These are phyloP conservation scores for Halesus radiatus DNA, from an alignment of 1,140 invertebrate genomes.

Conservation along the genomic window DNA sequence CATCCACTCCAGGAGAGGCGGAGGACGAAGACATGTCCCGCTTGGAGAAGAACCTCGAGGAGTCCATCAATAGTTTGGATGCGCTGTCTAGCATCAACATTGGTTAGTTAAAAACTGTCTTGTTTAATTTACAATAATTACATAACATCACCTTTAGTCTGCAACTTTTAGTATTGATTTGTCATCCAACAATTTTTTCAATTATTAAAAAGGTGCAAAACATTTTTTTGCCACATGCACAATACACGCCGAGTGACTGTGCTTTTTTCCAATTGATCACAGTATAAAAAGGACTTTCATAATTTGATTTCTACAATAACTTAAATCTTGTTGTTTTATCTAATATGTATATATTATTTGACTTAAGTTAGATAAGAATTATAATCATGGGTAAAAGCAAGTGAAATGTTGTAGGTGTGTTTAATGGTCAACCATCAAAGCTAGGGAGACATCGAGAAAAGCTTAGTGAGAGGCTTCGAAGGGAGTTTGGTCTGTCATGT, in stretches of 20 bases:
- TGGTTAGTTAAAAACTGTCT: background rate
- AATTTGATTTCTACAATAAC: background rate
- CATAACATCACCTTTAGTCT: no score
- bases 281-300: background rate
- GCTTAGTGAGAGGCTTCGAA: conserved; percentile 79
- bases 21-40: conserved; percentile 59
- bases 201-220: no score
- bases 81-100: conserved; percentile 2
- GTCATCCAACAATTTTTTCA: no score
- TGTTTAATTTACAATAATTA: no score
- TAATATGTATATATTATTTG: no score
- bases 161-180: no score
- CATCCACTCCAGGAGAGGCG: background rate
- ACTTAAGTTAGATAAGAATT: no score
- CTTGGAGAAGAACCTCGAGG: conserved; percentile 62
- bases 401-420: conserved; percentile 61
- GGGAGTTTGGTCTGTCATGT: conserved; percentile 82
- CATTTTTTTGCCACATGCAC: no score
- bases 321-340: no score
- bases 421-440: conserved; percentile 73
- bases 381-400: conserved; percentile 24
- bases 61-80: conserved; percentile 59
- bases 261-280: no score
- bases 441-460: conserved; percentile 79
- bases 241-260: no score